Evolutionary conservation across 2,113 vertebrate species (phyloP), one percentile per base, ranked within the genome.

Genomic region (Hirundichthys speculiger): DNA sequence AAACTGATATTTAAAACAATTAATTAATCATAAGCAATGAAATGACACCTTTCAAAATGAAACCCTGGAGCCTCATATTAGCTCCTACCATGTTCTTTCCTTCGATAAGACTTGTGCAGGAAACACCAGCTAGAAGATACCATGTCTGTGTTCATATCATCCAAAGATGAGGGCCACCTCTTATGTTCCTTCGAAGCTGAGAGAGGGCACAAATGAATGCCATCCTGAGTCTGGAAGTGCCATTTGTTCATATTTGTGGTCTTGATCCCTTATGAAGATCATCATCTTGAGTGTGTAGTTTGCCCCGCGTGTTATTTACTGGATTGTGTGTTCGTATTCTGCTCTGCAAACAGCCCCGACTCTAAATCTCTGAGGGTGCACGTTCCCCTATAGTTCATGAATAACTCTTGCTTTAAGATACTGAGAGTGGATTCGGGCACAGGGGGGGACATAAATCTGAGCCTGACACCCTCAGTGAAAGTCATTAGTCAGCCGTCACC

Each of bases 401-500:
- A 88, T 88, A 85, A 89, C 79, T 86, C 83, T 82, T 62, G 73
- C 86, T 88, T 86, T 88, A 80, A 89, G 84, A 89, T 88, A 87
- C 75, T 79, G 73, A 72, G 80, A 86, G 82, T 89, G 79, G 77
- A 77, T 85, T 77, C 54, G 19, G 64, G 84, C 48, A 41, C 70
- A 38, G 69, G 49, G 51, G 54, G 51, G 42, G 21, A 75, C 80
- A 89, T 89, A 89, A 91, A 91, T 92, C 90, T 87, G 86, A 70
- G 49, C 56, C 72, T 79, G 88, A 88, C 88, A 88, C 70, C 68
- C 62, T 81, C 85, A 87, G 81, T 85, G 83, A 90, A 86, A 88
- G 86, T 88, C 88, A 89, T 92, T 91, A 91, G 88, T 92, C 90
- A 91, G 80, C 86, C 60, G 77, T 83, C 86, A 85, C 69, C 25